Percentiles rank a stretch among this genome's conserved stretches.
Evolutionary conservation across 2,113 vertebrate species (phyloP).

Genomic region (Myrmecobius fasciatus): DNA sequence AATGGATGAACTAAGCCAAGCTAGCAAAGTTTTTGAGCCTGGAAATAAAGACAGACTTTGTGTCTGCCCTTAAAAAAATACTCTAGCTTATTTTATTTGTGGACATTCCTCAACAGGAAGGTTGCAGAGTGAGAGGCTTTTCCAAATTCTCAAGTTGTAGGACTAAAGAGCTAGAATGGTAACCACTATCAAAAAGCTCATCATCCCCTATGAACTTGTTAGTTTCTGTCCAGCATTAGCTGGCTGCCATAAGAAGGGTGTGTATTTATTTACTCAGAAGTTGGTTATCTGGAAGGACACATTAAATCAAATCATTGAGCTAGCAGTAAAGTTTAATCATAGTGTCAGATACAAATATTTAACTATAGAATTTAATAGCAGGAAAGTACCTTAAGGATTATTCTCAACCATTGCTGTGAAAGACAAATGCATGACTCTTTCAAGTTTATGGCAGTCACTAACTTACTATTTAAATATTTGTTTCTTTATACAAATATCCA

Average conservation of each 20-base stretch:
- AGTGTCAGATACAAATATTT: neutral
- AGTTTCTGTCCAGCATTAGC: neutral
- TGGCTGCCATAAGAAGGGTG: neutral
- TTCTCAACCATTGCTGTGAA: neutral
- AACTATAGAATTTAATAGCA: neutral
- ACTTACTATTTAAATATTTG: neutral
- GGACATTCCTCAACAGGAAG: neutral
- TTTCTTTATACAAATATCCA: neutral
- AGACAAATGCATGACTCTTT: neutral
- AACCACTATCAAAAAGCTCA: neutral
- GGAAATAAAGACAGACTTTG: neutral
- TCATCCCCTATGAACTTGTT: neutral
- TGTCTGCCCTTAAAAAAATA: neutral
- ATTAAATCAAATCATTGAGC: neutral
- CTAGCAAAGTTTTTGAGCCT: neutral
- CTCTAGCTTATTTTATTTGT: neutral
- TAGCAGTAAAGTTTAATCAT: neutral
- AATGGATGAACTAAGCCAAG: neutral
- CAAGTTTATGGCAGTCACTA: neutral
- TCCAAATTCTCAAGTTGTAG: neutral
- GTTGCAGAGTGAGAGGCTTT: neutral
- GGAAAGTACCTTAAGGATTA: neutral
- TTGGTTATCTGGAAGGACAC: neutral
- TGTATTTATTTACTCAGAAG: neutral
- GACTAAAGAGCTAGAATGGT: neutral